These are phyloP conservation scores for Moxostoma hubbsi DNA, from an alignment of 2,797 vertebrate species.

Conservation along the genomic window DNA sequence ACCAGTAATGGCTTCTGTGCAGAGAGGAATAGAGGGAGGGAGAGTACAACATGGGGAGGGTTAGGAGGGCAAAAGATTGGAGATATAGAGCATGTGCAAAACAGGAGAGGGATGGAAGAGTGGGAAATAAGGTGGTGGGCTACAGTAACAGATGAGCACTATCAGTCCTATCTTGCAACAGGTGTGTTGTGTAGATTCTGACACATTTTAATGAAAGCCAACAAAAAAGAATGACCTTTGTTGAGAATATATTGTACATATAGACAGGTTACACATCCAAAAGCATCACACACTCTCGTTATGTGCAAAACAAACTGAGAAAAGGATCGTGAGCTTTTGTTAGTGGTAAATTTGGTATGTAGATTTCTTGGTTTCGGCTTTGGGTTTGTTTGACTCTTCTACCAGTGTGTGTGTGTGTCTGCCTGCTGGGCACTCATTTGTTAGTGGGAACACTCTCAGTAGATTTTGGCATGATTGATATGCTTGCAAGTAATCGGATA, in stretches of 20 bases:
- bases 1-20: conserved; percentile 61
- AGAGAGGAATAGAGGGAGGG: conserved; percentile 48
- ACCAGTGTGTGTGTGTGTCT: conserved; percentile 4
- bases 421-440: conserved; percentile 24
- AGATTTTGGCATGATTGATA: conserved; percentile 31
- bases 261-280: neutral
- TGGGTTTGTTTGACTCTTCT: neutral
- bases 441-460: conserved; percentile 24
- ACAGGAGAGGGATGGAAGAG: conserved; percentile 38
- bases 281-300: neutral
- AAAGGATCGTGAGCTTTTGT: neutral
- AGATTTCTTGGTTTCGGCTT: neutral
- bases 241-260: too few relatives aligned
- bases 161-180: conserved; percentile 69
- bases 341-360: neutral
- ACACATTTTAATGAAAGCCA: neutral
- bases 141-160: conserved; percentile 38
- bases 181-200: conserved; percentile 30
- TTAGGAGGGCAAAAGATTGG: conserved; percentile 31
- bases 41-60: conserved; percentile 36
- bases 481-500: conserved; percentile 43
- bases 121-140: conserved; percentile 52
- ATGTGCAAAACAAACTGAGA: neutral
- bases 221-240: neutral
- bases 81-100: conserved; percentile 53